These are phyloP conservation scores for Psilanteris sp. DNA, from an alignment of 1,140 invertebrate genomes.

Conservation along the genomic window DNA sequence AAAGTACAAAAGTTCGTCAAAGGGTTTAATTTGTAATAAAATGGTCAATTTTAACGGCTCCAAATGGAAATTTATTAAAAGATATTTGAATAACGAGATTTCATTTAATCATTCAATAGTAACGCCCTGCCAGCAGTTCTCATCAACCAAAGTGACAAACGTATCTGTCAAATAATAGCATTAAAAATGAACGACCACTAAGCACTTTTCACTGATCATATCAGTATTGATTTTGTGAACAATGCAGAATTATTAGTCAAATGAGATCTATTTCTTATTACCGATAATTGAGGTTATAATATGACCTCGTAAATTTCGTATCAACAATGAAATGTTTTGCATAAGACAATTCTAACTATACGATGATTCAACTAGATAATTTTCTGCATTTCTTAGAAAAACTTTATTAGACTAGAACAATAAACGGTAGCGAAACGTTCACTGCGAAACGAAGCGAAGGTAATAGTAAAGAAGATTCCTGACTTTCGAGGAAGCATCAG, in stretches of 20 bases:
- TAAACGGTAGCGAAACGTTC: constrained; percentile 21
- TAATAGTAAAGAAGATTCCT: constrained; percentile 14
- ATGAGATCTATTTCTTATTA: constrained; percentile 15
- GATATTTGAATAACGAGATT: constrained; percentile 57
- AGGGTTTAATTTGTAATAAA: constrained; percentile 53
- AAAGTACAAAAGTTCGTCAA: constrained; percentile 23
- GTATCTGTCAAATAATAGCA: constrained; percentile 36
- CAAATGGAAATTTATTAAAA: constrained; percentile 49
- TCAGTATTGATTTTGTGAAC: constrained; percentile 18
- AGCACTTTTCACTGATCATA: constrained; percentile 15
- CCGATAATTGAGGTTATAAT: background rate
- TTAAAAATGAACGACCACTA: constrained; percentile 37
- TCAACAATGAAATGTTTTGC: background rate
- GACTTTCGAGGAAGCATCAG: constrained; percentile 19
- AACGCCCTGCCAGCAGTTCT: constrained; percentile 1
- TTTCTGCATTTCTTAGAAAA: constrained; percentile 24
- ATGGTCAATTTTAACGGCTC: constrained; percentile 28
- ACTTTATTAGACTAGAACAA: constrained; percentile 38
- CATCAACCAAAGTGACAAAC: constrained; percentile 31
- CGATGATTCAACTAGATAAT: constrained; percentile 11
- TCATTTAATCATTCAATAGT: constrained; percentile 42
- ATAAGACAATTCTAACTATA: background rate
- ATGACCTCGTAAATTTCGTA: too few species aligned
- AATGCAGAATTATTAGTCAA: constrained; percentile 24
- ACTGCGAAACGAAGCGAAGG: constrained; percentile 20